A percentile compares a stretch with the other conserved stretches of the same genome.
Evolutionary conservation across 1,140 invertebrate species (phyloP).

Genomic region (Gryllus bimaculatus): DNA sequence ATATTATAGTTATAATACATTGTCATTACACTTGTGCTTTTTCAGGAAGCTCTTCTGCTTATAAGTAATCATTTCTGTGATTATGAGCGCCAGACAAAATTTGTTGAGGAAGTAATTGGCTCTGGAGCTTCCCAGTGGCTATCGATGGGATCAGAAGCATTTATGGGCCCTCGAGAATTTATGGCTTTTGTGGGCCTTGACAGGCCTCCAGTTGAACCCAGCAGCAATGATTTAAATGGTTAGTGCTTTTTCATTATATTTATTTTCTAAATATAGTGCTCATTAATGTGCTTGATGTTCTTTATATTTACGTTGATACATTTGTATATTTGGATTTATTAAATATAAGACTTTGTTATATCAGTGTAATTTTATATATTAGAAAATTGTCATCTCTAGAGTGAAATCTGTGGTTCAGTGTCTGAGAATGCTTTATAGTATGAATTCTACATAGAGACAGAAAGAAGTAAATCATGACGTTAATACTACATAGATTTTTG

Average conservation of each 20-base stretch:
- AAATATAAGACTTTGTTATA: no score
- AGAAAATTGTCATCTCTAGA: no score
- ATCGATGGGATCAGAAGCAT: slow-evolving; percentile 42
- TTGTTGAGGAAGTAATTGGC: slow-evolving; percentile 67
- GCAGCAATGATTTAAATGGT: slow-evolving; percentile 48
- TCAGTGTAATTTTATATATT: no score
- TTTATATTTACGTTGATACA: no score
- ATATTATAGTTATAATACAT: not conserved
- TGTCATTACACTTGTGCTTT: slow-evolving; percentile 4
- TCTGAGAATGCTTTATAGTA: no score
- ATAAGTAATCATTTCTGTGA: slow-evolving; percentile 85
- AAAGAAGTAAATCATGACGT: no score
- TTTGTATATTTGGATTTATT: no score
- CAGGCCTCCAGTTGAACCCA: slow-evolving; percentile 51
- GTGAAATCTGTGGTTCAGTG: no score
- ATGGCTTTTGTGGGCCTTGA: slow-evolving; percentile 70
- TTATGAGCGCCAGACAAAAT: slow-evolving; percentile 71
- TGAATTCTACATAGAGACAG: no score
- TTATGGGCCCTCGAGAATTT: slow-evolving; percentile 54
- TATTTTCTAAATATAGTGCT: no score
- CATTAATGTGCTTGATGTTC: no score
- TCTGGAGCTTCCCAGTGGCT: slow-evolving; percentile 53
- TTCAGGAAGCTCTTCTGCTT: slow-evolving; percentile 60
- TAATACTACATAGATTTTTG: no score
- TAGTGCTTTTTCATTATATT: slow-evolving; percentile 16